These are phyloP conservation scores for Cerceris ruficornis DNA, from an alignment of 2,888 invertebrate genomes.

Conservation along the genomic window DNA sequence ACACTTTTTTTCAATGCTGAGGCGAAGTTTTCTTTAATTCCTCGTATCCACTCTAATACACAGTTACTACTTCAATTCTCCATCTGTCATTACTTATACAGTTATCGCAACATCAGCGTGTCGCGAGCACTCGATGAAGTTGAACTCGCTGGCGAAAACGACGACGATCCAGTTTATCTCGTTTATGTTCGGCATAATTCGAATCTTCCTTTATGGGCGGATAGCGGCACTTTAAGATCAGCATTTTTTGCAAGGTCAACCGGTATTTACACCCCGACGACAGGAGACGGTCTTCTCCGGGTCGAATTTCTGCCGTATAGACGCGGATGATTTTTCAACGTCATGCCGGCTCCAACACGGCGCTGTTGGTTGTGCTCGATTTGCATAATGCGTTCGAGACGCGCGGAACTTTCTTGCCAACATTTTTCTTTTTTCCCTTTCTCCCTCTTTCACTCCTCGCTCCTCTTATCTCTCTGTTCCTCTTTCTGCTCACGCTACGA, in stretches of 20 bases:
- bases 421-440: background rate
- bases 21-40: too few relatives aligned
- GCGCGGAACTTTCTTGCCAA: conserved; percentile 10
- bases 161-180: conserved; percentile 44
- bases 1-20: too few relatives aligned
- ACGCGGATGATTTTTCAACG: conserved; percentile 40
- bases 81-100: background rate
- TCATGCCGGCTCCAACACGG: conserved; percentile 12
- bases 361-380: conserved; percentile 11
- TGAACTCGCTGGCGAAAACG: conserved; percentile 16
- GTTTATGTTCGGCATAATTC: conserved; percentile 41
- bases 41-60: background rate
- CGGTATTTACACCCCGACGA: conserved; percentile 56
- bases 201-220: conserved; percentile 44
- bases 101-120: conserved; percentile 20
- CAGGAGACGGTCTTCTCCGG: background rate
- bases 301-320: conserved; percentile 42
- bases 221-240: conserved; percentile 58
- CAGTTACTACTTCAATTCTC: background rate
- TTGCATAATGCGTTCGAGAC: conserved; percentile 37
- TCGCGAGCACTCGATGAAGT: background rate
- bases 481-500: background rate
- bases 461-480: background rate
- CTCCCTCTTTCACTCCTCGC: too few relatives aligned
- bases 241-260: conserved; percentile 75